Evolutionary conservation across 2,113 vertebrate species (phyloP).

Genomic region (Proteles cristata): DNA sequence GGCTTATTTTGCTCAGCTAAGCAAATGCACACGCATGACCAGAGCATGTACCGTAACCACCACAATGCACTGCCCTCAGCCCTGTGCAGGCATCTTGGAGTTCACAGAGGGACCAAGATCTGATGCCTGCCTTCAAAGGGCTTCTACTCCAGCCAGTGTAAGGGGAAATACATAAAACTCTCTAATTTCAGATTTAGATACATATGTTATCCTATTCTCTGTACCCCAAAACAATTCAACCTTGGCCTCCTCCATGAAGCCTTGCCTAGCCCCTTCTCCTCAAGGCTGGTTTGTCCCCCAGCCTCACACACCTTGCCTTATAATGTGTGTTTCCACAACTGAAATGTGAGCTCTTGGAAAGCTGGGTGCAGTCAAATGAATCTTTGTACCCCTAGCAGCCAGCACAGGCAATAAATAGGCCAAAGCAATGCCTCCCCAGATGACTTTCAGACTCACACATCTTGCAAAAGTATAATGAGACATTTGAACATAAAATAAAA

Average conservation of each 20-base stretch:
- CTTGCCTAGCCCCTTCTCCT: background rate
- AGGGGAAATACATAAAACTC: background rate
- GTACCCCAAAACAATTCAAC: background rate
- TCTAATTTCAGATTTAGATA: background rate
- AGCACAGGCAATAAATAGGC: background rate
- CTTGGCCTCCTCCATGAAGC: background rate
- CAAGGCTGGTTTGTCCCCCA: background rate
- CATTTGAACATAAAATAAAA: slow-evolving; percentile 68
- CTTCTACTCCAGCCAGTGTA: background rate
- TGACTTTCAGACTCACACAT: slow-evolving; percentile 26
- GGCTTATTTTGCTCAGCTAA: background rate
- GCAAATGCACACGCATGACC: background rate
- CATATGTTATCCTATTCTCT: background rate
- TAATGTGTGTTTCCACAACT: background rate
- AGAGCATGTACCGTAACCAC: rapidly evolving
- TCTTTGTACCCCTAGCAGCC: background rate
- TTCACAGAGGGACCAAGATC: background rate
- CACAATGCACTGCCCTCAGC: background rate
- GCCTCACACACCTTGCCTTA: background rate
- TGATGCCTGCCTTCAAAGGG: background rate
- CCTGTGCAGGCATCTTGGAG: background rate
- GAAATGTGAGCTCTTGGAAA: background rate
- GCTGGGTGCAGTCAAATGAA: background rate
- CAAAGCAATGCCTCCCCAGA: slow-evolving; percentile 6
- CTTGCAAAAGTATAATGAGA: slow-evolving; percentile 47